phyloP scores from a whole-genome alignment of 2,888 invertebrate species.

The Ditylenchus weischeri region DNA sequence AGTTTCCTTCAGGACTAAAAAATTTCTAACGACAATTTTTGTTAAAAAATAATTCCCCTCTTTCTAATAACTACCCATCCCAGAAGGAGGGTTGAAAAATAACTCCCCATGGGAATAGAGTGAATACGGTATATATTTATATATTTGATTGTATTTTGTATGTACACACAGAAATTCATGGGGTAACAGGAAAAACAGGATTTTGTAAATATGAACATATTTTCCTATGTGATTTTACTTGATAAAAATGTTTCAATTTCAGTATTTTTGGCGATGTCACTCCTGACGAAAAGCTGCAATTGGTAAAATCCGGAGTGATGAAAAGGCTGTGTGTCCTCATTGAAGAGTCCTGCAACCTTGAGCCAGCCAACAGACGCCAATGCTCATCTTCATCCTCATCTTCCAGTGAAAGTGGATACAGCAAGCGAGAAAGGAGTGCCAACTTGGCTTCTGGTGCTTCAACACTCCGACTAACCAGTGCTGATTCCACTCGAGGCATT shows the following conservation, averaged over 20 bases:
- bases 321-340: conserved; percentile 45
- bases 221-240: neutral
- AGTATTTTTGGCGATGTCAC: conserved; percentile 46
- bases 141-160: no score
- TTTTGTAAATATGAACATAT: no score
- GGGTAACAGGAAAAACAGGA: no score
- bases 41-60: no score
- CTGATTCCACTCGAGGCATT: conserved; percentile 33
- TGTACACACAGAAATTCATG: no score
- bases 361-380: conserved; percentile 14
- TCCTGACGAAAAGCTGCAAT: conserved; percentile 38
- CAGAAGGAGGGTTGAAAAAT: no score
- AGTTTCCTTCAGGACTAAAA: no score
- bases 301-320: conserved; percentile 47
- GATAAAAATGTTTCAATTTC: conserved; percentile 10
- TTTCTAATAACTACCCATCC: no score
- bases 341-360: conserved; percentile 38
- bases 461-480: no score
- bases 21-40: no score
- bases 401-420: neutral
- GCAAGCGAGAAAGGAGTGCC: neutral
- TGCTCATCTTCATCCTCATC: neutral
- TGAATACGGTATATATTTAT: no score
- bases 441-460: neutral
- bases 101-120: no score